phyloP scores from a whole-genome alignment of 2,888 invertebrate genomes.

The Agrotis clavis region DNA sequence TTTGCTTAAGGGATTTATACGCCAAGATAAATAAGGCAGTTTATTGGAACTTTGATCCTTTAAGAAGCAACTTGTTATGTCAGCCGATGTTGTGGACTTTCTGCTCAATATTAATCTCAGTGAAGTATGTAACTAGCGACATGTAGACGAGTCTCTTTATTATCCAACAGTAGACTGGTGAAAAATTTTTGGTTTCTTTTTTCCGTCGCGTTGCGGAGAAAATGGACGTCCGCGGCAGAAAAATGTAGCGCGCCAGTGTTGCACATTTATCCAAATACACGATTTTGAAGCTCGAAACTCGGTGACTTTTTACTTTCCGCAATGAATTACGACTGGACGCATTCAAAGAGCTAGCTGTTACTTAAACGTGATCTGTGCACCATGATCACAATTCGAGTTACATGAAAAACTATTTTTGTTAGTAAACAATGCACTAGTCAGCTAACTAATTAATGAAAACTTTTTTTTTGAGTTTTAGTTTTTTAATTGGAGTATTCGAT shows the following conservation, averaged over 20 bases:
- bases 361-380: slow-evolving; percentile 36
- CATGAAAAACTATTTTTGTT: background rate
- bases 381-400: slow-evolving; percentile 19
- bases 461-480: no score
- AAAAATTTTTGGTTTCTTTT: slow-evolving; percentile 56
- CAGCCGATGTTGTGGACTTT: slow-evolving; percentile 37
- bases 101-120: slow-evolving; percentile 52
- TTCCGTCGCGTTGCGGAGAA: slow-evolving; percentile 43
- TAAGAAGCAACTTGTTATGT: slow-evolving; percentile 35
- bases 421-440: background rate
- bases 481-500: no score
- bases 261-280: slow-evolving; percentile 62
- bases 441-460: no score
- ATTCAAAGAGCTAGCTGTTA: slow-evolving; percentile 42
- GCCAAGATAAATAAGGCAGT: slow-evolving; percentile 69
- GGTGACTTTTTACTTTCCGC: slow-evolving; percentile 57
- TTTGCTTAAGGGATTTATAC: slow-evolving; percentile 67
- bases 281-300: slow-evolving; percentile 43
- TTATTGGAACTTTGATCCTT: slow-evolving; percentile 69
- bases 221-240: slow-evolving; percentile 53
- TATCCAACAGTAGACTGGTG: slow-evolving; percentile 45
- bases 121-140: slow-evolving; percentile 51
- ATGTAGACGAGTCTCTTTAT: slow-evolving; percentile 33
- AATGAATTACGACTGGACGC: slow-evolving; percentile 55
- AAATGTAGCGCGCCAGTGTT: slow-evolving; percentile 54